phyloP scores from a whole-genome alignment of 1,140 invertebrate species.

The Eriosoma lanigerum region DNA sequence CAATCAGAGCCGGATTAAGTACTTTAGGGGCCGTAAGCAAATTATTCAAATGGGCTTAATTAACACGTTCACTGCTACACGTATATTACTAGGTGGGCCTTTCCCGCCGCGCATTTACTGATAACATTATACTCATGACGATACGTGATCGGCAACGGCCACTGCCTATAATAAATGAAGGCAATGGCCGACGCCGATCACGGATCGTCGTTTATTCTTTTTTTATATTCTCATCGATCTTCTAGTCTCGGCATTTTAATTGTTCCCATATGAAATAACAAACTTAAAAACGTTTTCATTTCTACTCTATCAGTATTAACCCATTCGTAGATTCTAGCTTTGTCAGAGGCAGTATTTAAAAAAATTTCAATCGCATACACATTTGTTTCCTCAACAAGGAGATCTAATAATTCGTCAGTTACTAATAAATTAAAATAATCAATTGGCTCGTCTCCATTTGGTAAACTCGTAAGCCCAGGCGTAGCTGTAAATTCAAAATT shows the following conservation, averaged over 20 bases:
- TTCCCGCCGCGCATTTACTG: too few relatives aligned
- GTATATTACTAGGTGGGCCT: neutral
- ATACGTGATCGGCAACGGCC: neutral
- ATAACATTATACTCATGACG: too few relatives aligned
- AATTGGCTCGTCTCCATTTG: slow-evolving; percentile 7
- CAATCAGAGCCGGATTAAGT: too few relatives aligned
- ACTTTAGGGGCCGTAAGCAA: too few relatives aligned
- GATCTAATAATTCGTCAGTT: slow-evolving; percentile 49
- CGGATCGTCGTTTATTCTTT: neutral
- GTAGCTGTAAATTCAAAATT: slow-evolving; percentile 41
- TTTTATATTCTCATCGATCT: neutral
- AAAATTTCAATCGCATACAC: slow-evolving; percentile 39
- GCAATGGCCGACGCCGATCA: neutral
- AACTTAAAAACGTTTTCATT: slow-evolving; percentile 18
- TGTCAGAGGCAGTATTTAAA: slow-evolving; percentile 8
- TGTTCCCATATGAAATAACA: slow-evolving; percentile 23
- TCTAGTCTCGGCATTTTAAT: slow-evolving; percentile 9
- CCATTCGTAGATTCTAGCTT: neutral
- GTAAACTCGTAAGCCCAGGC: slow-evolving; percentile 18
- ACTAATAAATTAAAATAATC: slow-evolving; percentile 46
- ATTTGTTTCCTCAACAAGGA: slow-evolving; percentile 53
- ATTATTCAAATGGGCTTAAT: too few relatives aligned
- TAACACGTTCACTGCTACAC: neutral
- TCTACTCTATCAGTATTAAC: neutral
- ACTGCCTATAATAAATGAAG: too few relatives aligned